Base-by-base conservation (phyloP, 2,113 vertebrate genomes). In the Microcebus tavaratra region DNA sequence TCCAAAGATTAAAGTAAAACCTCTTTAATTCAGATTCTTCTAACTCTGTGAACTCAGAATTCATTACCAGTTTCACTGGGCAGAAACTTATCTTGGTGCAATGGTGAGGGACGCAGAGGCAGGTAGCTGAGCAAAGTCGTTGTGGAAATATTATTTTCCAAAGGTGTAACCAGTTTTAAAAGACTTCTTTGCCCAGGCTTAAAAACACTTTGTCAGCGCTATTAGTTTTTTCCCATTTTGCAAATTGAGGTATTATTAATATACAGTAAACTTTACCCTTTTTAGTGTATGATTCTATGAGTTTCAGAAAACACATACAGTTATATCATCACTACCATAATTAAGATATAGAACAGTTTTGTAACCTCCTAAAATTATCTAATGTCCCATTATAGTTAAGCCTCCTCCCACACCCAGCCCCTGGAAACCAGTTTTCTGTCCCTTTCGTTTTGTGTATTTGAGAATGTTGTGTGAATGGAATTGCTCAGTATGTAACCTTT, bases 1-100 rank as follows among this genome's bases (percentile, higher is more conserved):
- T 78, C 88, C 39, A 48, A 80, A 95, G 88, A 88, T 59, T 92
- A 61, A 90, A 72, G 79, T 88, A 94, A 95, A 94, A 81, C n/a
- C 39, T 76, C 39, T 92, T 88, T 89, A 12, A 84, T 78, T 95
- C 29, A 92, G 78, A 92, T 50, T 92, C 81, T 70, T 39, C 68
- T 84, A 55, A 63, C 48, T 83, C 79, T 29, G 3, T 21, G 39
- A 97, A 94, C 87, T 96, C 29, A 11, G 76, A 94, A 94, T 91
- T 91, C 84, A 82, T 93, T 12, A 27, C 55, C 90, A 12, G 27
- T 79, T 79, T 55, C 88, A 50, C 0, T 73, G 79, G 89, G 11
- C 63, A 79, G 42, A 91, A 57, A 34, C 27, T 61, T 57, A 42
- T 53, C 31, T 86, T 87, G 31, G 55, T 85, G 25, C 55, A 53